Evolutionary conservation across 2,797 vertebrate genomes (phyloP).

Genomic region (Fratercula arctica): DNA sequence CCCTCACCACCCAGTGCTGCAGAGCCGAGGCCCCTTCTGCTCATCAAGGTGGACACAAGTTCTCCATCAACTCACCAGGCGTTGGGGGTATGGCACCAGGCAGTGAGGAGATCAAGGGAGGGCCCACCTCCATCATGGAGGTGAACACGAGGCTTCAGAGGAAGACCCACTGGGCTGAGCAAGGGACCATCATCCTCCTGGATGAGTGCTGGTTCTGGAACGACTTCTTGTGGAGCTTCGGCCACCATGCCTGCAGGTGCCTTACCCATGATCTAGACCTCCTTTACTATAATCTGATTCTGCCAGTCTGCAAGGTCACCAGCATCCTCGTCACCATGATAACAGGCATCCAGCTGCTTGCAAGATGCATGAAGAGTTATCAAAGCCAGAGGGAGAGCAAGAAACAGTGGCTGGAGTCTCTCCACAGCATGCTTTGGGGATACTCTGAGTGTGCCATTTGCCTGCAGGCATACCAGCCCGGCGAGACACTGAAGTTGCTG

Average conservation of each 20-base stretch:
- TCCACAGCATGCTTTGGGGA: conserved; percentile 70
- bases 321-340: not conserved
- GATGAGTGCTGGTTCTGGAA: not conserved
- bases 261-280: not conserved
- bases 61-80: not conserved
- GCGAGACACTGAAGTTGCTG: conserved; percentile 83
- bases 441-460: conserved; percentile 89
- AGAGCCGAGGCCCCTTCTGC: not conserved
- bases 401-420: rapidly evolving
- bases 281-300: not conserved
- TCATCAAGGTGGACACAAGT: rapidly evolving
- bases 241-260: not conserved
- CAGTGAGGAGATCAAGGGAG: rapidly evolving
- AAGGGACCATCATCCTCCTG: rapidly evolving
- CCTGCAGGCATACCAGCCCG: conserved; percentile 85
- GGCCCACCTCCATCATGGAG: not conserved
- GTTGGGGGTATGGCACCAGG: too few species aligned
- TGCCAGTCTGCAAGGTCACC: not conserved
- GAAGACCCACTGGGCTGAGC: not conserved
- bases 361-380: not conserved
- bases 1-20: rapidly evolving
- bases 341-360: not conserved
- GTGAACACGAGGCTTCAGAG: rapidly evolving
- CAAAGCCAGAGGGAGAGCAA: not conserved
- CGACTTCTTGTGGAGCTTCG: not conserved